These are phyloP conservation scores for Colletes collaris DNA, from an alignment of 2,888 invertebrate species.

Conservation along the genomic window DNA sequence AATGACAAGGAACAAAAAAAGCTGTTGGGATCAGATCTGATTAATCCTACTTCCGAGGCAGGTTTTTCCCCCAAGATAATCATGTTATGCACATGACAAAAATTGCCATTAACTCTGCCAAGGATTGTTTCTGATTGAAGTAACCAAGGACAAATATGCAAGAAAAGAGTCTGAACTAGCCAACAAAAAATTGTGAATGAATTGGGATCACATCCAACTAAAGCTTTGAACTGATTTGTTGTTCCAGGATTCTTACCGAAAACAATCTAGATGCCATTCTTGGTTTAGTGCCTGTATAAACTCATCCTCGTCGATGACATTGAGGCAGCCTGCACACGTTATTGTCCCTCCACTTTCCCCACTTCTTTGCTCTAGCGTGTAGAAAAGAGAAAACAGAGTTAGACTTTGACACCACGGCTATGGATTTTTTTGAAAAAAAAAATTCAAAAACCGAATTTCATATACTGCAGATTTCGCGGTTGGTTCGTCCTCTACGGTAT, in stretches of 20 bases:
- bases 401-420: neutral
- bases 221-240: neutral
- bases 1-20: too few relatives aligned
- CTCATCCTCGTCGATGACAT: constrained; percentile 90
- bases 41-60: too few relatives aligned
- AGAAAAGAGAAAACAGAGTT: neutral
- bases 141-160: too few relatives aligned
- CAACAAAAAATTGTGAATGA: too few relatives aligned
- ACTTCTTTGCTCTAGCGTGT: constrained; percentile 74
- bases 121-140: too few relatives aligned
- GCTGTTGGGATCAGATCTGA: too few relatives aligned
- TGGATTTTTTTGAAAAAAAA: too few relatives aligned
- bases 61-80: too few relatives aligned
- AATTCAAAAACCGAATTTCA: neutral
- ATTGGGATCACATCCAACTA: too few relatives aligned
- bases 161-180: too few relatives aligned
- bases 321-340: constrained; percentile 90
- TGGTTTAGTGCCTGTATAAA: constrained; percentile 92
- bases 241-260: constrained; percentile 85
- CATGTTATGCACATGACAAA: too few relatives aligned
- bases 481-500: neutral
- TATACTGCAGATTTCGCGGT: neutral
- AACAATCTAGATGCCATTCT: constrained; percentile 95
- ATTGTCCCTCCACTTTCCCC: constrained; percentile 74
- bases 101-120: too few relatives aligned